A percentile compares a stretch with the other conserved stretches of the same genome.
phyloP scores from a whole-genome alignment of 2,797 vertebrate genomes.

The Gymnoscopelus microlampas region DNA sequence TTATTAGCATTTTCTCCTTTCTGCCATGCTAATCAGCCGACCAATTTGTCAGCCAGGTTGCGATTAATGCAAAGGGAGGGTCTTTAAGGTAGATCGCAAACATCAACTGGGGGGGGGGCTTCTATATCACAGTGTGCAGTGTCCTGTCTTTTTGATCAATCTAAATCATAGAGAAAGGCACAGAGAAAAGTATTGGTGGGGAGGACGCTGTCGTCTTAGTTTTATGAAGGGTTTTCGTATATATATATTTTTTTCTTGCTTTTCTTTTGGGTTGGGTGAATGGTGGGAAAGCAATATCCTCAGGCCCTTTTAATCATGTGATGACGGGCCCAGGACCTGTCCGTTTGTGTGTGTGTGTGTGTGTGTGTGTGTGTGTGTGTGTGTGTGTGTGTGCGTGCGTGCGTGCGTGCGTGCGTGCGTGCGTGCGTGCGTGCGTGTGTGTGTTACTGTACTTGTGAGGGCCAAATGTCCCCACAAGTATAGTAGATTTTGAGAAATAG shows the following conservation, averaged over 20 bases:
- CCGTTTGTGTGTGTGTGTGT: constrained; percentile 46
- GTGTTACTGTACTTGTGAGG: too few species aligned
- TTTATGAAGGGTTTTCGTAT: constrained; percentile 75
- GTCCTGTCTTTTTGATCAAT: constrained; percentile 35
- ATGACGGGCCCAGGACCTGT: constrained; percentile 77
- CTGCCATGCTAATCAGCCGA: constrained; percentile 89
- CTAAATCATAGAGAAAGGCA: constrained; percentile 38
- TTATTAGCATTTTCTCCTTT: constrained; percentile 94
- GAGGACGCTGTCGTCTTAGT: constrained; percentile 74
- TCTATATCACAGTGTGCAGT: constrained; percentile 37
- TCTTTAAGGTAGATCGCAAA: constrained; percentile 49
- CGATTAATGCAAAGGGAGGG: constrained; percentile 65
- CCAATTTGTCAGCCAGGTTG: constrained; percentile 87
- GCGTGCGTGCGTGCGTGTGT: too few species aligned
- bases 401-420: constrained; percentile 13
- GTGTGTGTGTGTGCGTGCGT: constrained; percentile 41
- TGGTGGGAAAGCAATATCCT: constrained; percentile 85
- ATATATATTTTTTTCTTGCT: constrained; percentile 60
- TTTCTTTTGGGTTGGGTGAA: constrained; percentile 70
- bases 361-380: constrained; percentile 38
- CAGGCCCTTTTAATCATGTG: constrained; percentile 82
- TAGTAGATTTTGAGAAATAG: too few species aligned
- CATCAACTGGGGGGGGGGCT: constrained; percentile 46
- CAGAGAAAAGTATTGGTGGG: not conserved
- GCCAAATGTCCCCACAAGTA: too few species aligned